phyloP scores from a whole-genome alignment of 2,888 invertebrate species.

The Tolmerus cingulatus region DNA sequence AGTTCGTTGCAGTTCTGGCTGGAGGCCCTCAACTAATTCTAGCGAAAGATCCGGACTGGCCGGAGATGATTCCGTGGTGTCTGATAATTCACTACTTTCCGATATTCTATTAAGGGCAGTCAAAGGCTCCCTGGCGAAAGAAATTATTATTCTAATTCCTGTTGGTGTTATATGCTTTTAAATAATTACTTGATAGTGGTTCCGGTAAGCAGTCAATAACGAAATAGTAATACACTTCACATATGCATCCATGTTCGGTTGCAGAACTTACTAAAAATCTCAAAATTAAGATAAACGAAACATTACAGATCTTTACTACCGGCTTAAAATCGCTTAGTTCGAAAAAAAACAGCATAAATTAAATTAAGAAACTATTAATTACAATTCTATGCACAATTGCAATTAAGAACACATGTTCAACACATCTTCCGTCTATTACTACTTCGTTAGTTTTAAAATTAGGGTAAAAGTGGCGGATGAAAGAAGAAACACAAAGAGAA shows the following conservation, averaged over 20 bases:
- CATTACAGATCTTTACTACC: not conserved
- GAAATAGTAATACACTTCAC: conserved; percentile 48
- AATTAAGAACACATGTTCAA: conserved; percentile 7
- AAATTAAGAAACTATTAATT: not conserved
- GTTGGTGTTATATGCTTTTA: conserved; percentile 7
- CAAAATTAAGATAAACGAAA: not conserved
- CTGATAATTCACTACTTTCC: conserved; percentile 51
- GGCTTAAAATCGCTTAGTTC: not conserved
- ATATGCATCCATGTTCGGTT: conserved; percentile 37
- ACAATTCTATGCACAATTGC: not conserved
- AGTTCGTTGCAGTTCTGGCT: conserved; percentile 67
- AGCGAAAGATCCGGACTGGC: conserved; percentile 56
- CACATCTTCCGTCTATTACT: conserved; percentile 50
- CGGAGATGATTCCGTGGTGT: conserved; percentile 54
- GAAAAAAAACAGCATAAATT: not conserved
- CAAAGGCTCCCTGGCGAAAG: conserved; percentile 23
- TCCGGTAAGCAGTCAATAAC: conserved; percentile 43
- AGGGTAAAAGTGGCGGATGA: conserved; percentile 39
- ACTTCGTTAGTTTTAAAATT: conserved; percentile 50
- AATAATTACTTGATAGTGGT: conserved; percentile 50
- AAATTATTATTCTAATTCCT: conserved; percentile 29
- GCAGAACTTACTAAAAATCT: not conserved
- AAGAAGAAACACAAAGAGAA: not conserved
- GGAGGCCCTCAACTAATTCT: conserved; percentile 65
- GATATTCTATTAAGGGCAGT: conserved; percentile 44